A percentile compares a stretch with the other conserved stretches of the same genome.
These are phyloP conservation scores for Drosophila santomea DNA, from an alignment of 1,140 invertebrate genomes.

Conservation along the genomic window DNA sequence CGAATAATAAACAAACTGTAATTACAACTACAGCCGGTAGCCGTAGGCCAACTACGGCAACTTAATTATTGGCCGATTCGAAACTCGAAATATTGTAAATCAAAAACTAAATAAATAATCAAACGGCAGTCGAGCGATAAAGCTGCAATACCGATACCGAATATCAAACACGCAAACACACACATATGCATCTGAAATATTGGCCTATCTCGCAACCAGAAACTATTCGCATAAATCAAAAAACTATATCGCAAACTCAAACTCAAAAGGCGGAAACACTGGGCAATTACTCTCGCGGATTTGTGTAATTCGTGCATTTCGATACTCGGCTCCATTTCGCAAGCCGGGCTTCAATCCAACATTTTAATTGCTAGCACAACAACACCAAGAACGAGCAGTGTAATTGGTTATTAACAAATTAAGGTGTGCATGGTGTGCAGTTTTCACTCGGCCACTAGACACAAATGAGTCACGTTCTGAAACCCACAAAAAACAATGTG, in stretches of 20 bases:
- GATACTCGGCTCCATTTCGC: conserved; percentile 25
- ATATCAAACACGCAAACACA: conserved; percentile 17
- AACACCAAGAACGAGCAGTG: conserved; percentile 24
- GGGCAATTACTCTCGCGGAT: conserved; percentile 59
- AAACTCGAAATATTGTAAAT: conserved; percentile 64
- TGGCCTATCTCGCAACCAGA: conserved; percentile 29
- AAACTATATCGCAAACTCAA: conserved; percentile 13
- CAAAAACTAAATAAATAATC: conserved; percentile 39
- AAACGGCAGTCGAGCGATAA: conserved; percentile 27
- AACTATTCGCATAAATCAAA: conserved; percentile 53
- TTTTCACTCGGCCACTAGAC: conserved; percentile 6
- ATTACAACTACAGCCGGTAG: conserved; percentile 15
- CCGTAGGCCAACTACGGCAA: conserved; percentile 3
- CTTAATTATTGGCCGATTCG: conserved; percentile 23
- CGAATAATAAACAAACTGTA: conserved; percentile 46
- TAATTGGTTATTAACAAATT: conserved; percentile 72
- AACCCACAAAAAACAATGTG: conserved; percentile 23
- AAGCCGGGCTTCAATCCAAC: conserved; percentile 40
- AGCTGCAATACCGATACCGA: conserved; percentile 17
- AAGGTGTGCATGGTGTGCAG: conserved; percentile 44
- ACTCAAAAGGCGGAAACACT: conserved; percentile 55
- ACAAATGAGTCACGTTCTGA: conserved; percentile 53
- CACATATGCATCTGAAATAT: not conserved
- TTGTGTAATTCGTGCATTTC: conserved; percentile 36
- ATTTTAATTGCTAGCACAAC: conserved; percentile 55